phyloP scores from a whole-genome alignment of 2,888 invertebrate genomes.

The Toxonevra muliebris region DNA sequence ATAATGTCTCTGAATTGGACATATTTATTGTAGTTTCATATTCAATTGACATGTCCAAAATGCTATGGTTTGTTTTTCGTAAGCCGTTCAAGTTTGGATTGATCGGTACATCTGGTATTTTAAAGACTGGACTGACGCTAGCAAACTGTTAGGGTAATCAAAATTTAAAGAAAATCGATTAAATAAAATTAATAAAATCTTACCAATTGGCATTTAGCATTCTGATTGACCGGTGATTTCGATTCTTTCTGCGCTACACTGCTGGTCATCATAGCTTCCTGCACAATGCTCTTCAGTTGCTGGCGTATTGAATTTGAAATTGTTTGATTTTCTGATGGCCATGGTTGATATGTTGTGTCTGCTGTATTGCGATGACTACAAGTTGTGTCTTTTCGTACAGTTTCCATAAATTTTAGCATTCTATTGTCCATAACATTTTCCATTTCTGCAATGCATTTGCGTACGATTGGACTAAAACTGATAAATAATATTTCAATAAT shows the following conservation, averaged over 20 bases:
- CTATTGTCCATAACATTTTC: slow-evolving; percentile 46
- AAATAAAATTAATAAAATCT: slow-evolving; percentile 24
- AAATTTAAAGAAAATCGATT: background rate
- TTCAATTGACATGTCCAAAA: background rate
- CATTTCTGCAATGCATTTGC: slow-evolving; percentile 47
- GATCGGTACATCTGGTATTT: slow-evolving; percentile 43
- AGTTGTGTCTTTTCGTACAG: slow-evolving; percentile 26
- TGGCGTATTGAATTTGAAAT: slow-evolving; percentile 35
- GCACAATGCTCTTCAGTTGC: slow-evolving; percentile 40
- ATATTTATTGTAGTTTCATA: background rate
- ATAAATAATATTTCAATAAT: background rate
- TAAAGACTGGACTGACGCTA: slow-evolving; percentile 45
- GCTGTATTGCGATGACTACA: slow-evolving; percentile 1
- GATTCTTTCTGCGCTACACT: slow-evolving; percentile 10
- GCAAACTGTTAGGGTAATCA: slow-evolving; percentile 41
- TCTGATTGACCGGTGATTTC: background rate
- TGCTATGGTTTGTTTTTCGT: background rate
- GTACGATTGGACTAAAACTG: slow-evolving; percentile 50
- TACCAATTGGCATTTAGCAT: slow-evolving; percentile 44
- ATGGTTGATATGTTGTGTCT: slow-evolving; percentile 7
- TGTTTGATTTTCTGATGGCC: slow-evolving; percentile 9
- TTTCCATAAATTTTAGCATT: slow-evolving; percentile 42
- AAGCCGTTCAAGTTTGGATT: background rate
- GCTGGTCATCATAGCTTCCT: slow-evolving; percentile 34
- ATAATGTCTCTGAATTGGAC: slow-evolving; percentile 16